Base-by-base conservation (phyloP, 2,797 vertebrate species). In the Sorex maritimensis region DNA sequence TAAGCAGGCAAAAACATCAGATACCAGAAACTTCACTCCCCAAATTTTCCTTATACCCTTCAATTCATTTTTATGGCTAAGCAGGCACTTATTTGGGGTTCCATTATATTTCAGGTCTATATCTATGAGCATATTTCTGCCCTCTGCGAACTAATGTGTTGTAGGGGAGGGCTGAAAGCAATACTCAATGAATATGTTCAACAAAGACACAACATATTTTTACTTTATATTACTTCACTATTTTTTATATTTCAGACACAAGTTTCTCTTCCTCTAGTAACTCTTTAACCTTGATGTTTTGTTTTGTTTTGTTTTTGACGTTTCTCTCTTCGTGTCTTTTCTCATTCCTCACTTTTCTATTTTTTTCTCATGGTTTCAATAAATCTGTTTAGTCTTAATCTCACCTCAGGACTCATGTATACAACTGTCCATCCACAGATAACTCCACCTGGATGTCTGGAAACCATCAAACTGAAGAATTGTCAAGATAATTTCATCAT, bases 401-500 rank as follows among this genome's bases (percentile, higher is more conserved):
- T 91, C 24, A 28, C 8, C 0, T 11, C 30, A 74, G 75, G 55
- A 41, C 38, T 61, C 58, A 44, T 28, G n/a, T 30, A 75, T 74
- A 87, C 65, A 72, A 28, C 23, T 74, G 19, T 82, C 88, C 30
- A 30, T 61, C 6, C 65, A 58, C 24, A 75, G 71, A 78, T 75
- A 68, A 24, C 46, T 12, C 69, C 15, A 65, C 49, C 9, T 74
- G 71, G 11, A 28, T 49, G 38, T 68, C 72, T 79, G 93, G 71
- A 9, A 79, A 52, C 13, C 49, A 41, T 92, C 77, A 86, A 38
- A 81, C 6, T 78, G 73, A 88, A 95, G 73, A 81, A 83, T 82
- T 49, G 23, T 61, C 49, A 80, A 88, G 82, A 91, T 67, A 75
- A 55, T 44, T 69, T 55, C 38, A 14, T 34, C 11, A 30, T 23